A percentile compares a stretch with the other conserved stretches of the same genome.
These are phyloP conservation scores for Perognathus longimembris DNA, from an alignment of 2,113 vertebrate species.

Conservation along the genomic window DNA sequence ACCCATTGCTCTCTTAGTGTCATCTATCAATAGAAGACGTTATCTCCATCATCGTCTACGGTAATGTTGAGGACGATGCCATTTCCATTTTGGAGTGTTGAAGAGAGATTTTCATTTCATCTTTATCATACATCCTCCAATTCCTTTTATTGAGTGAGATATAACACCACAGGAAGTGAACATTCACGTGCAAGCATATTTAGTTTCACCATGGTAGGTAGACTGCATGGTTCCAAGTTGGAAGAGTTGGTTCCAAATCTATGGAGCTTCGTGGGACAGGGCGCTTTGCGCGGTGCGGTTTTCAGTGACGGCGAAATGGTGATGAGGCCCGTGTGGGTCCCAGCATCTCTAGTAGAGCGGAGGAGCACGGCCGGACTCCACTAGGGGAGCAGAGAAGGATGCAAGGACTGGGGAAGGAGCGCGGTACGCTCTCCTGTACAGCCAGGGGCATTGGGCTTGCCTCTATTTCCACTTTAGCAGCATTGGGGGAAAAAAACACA, in stretches of 20 bases:
- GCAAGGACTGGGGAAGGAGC: rapidly evolving
- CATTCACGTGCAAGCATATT: neutral
- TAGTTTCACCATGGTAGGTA: neutral
- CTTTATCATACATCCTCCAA: neutral
- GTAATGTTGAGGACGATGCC: neutral
- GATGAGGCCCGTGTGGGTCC: neutral
- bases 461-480: neutral
- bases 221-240: neutral
- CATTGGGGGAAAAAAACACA: too few relatives aligned
- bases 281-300: too few relatives aligned
- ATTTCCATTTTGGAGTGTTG: too few relatives aligned
- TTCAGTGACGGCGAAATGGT: neutral
- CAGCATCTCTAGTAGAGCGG: neutral
- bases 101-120: neutral
- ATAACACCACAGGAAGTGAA: neutral
- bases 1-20: neutral
- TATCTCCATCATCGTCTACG: neutral
- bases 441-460: rapidly evolving
- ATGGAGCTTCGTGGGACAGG: too few relatives aligned
- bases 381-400: neutral
- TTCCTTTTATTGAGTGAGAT: neutral
- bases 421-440: rapidly evolving
- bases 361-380: too few relatives aligned
- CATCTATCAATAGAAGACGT: too few relatives aligned
- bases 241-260: rapidly evolving